Conservation (phyloP, 2,888 invertebrate species). For the Nomada flava region DNA sequence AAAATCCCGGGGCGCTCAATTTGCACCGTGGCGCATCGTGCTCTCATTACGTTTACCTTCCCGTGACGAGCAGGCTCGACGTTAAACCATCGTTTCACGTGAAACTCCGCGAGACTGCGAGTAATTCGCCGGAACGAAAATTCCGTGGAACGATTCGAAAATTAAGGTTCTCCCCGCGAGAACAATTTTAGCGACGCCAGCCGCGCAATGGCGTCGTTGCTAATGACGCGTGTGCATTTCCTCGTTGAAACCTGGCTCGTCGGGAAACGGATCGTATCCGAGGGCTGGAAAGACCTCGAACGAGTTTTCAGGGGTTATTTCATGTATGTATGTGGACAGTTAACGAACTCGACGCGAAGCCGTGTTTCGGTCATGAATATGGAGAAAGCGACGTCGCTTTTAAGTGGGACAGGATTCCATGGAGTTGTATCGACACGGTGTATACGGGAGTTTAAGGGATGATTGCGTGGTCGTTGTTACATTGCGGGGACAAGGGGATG, state of each 20-base stretch:
- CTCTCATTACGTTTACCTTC: background rate
- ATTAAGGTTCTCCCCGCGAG: constrained; percentile 11
- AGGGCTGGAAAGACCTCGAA: background rate
- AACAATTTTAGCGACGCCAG: background rate
- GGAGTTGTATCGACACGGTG: constrained; percentile 23
- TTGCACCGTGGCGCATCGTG: background rate
- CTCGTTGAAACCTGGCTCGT: constrained; percentile 1
- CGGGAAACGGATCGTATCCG: constrained; percentile 19
- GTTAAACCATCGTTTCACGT: background rate
- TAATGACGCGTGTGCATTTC: constrained; percentile 1
- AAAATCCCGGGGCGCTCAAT: background rate
- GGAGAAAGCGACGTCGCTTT: constrained; percentile 41
- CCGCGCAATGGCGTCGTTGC: background rate
- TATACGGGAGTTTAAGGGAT: constrained; percentile 14
- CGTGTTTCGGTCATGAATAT: constrained; percentile 45
- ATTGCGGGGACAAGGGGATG: background rate
- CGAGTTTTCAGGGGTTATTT: constrained; percentile 18
- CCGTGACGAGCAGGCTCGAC: background rate
- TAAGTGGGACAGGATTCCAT: constrained; percentile 33
- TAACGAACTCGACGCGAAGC: constrained; percentile 9
- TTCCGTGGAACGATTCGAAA: constrained; percentile 12
- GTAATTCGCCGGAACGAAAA: background rate
- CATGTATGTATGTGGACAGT: constrained; percentile 3
- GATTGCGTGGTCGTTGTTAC: too few relatives aligned
- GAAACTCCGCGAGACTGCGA: background rate